A percentile compares a stretch with the other conserved stretches of the same genome.
Evolutionary conservation across 1,140 invertebrate species (phyloP).

Genomic region (Pachypsylla venusta): DNA sequence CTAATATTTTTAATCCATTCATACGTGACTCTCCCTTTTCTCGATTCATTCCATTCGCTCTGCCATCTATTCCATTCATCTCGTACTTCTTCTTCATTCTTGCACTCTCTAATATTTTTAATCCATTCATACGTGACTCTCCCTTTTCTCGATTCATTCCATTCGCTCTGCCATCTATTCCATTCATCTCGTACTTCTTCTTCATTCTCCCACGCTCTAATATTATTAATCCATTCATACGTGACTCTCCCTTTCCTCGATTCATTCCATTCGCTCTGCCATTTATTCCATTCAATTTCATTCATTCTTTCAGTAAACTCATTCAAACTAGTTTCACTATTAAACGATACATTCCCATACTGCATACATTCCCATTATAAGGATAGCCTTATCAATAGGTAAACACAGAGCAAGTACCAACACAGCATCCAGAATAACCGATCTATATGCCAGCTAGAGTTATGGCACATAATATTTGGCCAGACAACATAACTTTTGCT

Average conservation of each 20-base stretch:
- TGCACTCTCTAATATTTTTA: neutral
- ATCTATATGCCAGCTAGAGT: neutral
- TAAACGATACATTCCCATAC: too few species aligned
- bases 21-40: neutral
- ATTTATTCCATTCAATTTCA: neutral
- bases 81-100: neutral
- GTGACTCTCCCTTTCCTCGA: neutral
- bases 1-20: neutral
- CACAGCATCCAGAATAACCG: neutral
- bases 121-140: too few species aligned
- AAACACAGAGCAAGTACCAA: neutral
- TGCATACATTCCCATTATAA: neutral
- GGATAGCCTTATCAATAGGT: neutral
- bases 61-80: neutral
- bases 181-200: too few species aligned
- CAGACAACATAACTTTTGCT: neutral
- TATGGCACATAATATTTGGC: conserved; percentile 3
- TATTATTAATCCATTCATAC: neutral
- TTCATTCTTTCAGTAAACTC: neutral
- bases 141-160: too few species aligned
- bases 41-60: neutral
- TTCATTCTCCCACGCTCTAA: too few species aligned
- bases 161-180: too few species aligned
- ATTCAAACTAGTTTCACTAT: too few species aligned
- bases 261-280: neutral